A percentile compares a stretch with the other conserved stretches of the same genome.
Conservation (phyloP, 2,113 vertebrate species). For the Myrmecobius fasciatus region DNA sequence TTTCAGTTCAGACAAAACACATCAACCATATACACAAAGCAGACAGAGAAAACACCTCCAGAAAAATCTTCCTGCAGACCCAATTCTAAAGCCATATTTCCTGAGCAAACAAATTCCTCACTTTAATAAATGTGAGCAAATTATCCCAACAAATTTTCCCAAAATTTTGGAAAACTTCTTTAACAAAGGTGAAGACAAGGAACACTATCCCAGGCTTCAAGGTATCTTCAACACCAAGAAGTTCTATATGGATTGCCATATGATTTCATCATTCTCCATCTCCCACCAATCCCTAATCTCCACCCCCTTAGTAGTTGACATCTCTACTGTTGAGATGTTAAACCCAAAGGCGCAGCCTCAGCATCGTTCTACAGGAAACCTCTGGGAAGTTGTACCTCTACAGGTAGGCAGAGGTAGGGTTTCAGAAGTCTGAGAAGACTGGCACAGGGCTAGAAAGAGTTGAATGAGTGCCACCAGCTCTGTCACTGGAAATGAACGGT, state of each 20-base stretch:
- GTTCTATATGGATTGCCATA: not conserved
- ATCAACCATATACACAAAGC: not conserved
- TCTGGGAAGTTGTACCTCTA: not conserved
- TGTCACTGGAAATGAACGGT: not conserved
- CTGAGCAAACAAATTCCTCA: not conserved
- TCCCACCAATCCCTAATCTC: not conserved
- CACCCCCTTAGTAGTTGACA: not conserved
- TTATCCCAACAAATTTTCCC: not conserved
- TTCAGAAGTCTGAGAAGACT: not conserved
- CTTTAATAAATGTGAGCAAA: conserved; percentile 10
- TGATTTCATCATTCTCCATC: not conserved
- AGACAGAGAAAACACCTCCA: conserved; percentile 18
- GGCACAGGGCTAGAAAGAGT: not conserved
- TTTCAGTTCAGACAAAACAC: not conserved
- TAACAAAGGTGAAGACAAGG: not conserved
- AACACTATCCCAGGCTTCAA: conserved; percentile 28
- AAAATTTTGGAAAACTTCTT: conserved; percentile 31
- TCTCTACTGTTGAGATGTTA: not conserved
- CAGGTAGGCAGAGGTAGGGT: not conserved
- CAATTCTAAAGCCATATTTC: conserved; percentile 29
- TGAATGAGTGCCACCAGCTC: not conserved
- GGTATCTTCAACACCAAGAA: not conserved
- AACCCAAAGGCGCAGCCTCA: not conserved
- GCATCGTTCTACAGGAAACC: not conserved
- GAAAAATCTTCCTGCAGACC: conserved; percentile 10